Conservation (phyloP, 1,140 invertebrate genomes). For the Forficula auricularia region DNA sequence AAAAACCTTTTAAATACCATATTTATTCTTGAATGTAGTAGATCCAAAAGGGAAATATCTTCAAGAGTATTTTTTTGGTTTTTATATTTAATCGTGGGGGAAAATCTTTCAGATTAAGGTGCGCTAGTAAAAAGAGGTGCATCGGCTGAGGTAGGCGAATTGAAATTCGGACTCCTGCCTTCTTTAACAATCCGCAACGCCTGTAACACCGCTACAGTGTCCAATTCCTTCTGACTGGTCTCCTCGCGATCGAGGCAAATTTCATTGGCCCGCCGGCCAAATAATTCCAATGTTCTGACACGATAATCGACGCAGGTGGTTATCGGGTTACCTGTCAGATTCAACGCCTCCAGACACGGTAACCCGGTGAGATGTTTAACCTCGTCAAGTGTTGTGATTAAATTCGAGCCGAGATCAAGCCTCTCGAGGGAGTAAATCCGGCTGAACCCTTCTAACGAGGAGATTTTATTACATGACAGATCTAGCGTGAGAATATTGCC, state of each 20-base stretch:
- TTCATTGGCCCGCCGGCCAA: slow-evolving; percentile 55
- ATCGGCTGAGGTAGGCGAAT: slow-evolving; percentile 8
- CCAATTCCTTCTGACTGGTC: slow-evolving; percentile 70
- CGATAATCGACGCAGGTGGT: slow-evolving; percentile 75
- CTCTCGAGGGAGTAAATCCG: slow-evolving; percentile 70
- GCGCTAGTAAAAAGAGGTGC: no score
- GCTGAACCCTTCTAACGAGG: slow-evolving; percentile 52
- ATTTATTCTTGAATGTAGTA: no score
- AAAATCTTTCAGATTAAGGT: no score
- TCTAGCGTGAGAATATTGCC: slow-evolving; percentile 79
- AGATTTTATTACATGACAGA: slow-evolving; percentile 69
- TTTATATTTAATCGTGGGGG: no score
- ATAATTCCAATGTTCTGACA: slow-evolving; percentile 69
- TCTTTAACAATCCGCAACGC: slow-evolving; percentile 56
- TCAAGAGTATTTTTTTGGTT: no score
- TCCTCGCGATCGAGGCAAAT: slow-evolving; percentile 74
- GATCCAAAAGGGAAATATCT: no score
- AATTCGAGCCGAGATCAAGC: slow-evolving; percentile 74
- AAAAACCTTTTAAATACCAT: no score
- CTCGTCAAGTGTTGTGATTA: slow-evolving; percentile 61
- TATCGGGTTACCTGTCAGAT: slow-evolving; percentile 76
- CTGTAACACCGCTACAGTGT: slow-evolving; percentile 74
- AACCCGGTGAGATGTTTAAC: slow-evolving; percentile 59
- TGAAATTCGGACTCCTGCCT: slow-evolving; percentile 30
- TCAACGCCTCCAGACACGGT: slow-evolving; percentile 70